These are phyloP conservation scores for Uria aalge DNA, from an alignment of 2,113 vertebrate species.

Conservation along the genomic window DNA sequence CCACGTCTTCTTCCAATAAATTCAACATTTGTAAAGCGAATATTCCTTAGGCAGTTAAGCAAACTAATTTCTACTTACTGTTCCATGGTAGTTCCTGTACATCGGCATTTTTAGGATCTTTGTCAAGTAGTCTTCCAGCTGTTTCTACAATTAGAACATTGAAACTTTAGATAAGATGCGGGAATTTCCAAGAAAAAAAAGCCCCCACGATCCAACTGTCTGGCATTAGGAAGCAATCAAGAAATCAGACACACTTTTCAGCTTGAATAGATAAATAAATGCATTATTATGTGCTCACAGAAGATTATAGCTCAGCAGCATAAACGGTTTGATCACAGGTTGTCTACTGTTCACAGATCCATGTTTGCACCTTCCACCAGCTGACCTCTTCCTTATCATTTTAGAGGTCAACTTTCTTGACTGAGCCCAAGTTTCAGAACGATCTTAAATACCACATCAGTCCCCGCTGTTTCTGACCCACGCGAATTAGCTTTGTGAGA, in stretches of 20 bases:
- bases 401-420: background rate
- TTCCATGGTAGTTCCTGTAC: constrained; percentile 93
- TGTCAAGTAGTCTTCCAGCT: constrained; percentile 95
- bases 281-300: background rate
- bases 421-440: background rate
- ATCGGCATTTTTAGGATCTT: constrained; percentile 89
- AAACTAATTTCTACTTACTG: constrained; percentile 75
- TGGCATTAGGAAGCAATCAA: background rate
- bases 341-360: background rate
- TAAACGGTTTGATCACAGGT: background rate
- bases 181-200: background rate
- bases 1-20: background rate
- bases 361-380: background rate
- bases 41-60: background rate
- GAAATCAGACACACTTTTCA: background rate
- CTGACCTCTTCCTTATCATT: background rate
- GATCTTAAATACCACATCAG: background rate
- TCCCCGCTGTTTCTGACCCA: background rate
- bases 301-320: background rate
- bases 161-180: background rate
- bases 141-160: constrained; percentile 82
- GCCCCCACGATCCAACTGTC: background rate
- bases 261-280: background rate
- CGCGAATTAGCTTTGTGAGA: background rate
- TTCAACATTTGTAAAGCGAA: background rate